These are phyloP conservation scores for Aleadryas rufinucha DNA, from an alignment of 2,113 vertebrate genomes.

Conservation along the genomic window DNA sequence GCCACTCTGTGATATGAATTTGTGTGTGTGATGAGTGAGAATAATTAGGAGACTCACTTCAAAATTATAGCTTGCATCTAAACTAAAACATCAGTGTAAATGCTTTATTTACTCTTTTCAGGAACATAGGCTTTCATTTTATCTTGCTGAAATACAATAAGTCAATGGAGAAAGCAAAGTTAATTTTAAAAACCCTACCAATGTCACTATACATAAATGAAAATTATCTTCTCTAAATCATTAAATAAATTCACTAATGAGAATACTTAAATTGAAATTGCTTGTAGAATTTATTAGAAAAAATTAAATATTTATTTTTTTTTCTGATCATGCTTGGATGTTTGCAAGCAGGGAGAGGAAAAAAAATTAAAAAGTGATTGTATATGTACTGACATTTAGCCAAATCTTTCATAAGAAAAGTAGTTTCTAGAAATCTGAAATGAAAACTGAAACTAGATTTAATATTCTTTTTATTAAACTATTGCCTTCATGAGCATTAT, in stretches of 20 bases:
- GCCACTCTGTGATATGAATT: background rate
- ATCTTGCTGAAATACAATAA: background rate
- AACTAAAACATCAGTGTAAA: background rate
- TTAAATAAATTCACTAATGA: background rate
- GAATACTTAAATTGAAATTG: background rate
- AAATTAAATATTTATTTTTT: background rate
- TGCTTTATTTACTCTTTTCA: background rate
- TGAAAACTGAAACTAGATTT: background rate
- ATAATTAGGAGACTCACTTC: background rate
- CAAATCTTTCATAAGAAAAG: background rate
- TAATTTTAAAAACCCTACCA: background rate
- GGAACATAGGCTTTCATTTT: background rate
- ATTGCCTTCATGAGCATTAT: background rate
- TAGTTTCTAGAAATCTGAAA: background rate
- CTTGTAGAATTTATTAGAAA: background rate
- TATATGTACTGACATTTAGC: background rate
- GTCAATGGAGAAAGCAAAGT: background rate
- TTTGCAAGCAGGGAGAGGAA: background rate
- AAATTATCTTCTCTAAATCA: background rate
- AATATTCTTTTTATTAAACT: background rate
- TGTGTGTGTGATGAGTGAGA: background rate
- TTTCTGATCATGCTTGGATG: background rate
- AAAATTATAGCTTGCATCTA: background rate
- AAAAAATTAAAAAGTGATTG: background rate
- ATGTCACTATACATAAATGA: background rate